Evolutionary conservation across 2,797 vertebrate genomes (phyloP).

Genomic region (Diplodus puntazzo): DNA sequence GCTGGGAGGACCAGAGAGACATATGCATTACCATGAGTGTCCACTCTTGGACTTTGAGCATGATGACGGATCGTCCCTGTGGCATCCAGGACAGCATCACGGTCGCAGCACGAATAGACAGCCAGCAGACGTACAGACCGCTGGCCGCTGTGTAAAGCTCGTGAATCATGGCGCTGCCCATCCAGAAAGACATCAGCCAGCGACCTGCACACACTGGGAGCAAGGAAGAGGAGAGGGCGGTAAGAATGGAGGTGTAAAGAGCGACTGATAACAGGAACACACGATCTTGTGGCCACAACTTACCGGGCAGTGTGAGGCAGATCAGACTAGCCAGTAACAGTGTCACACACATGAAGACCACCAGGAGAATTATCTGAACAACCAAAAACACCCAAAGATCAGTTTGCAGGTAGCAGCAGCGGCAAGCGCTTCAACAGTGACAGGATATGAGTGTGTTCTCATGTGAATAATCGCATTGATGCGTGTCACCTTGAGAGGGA

Average conservation of each 20-base stretch:
- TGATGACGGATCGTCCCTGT: constrained; percentile 92
- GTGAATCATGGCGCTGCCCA: constrained; percentile 94
- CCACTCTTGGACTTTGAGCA: constrained; percentile 96
- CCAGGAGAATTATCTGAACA: constrained; percentile 90
- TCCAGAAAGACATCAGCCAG: constrained; percentile 99
- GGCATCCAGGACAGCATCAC: constrained; percentile 97
- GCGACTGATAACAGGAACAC: neutral
- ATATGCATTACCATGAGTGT: constrained; percentile 89
- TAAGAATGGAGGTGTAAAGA: neutral
- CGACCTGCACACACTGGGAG: constrained; percentile 93
- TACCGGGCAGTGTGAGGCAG: constrained; percentile 95
- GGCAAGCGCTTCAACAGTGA: neutral
- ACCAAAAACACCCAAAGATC: constrained; percentile 78
- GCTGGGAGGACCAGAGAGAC: neutral
- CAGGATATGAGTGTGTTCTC: neutral
- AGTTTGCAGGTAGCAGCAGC: neutral
- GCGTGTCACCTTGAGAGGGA: constrained; percentile 91
- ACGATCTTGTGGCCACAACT: constrained; percentile 35
- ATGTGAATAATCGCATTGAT: neutral
- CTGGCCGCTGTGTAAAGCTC: constrained; percentile 98
- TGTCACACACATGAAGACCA: constrained; percentile 95
- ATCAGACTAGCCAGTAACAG: constrained; percentile 94
- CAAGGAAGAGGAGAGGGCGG: neutral
- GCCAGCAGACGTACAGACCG: constrained; percentile 97
- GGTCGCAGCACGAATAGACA: constrained; percentile 92